These are phyloP conservation scores for Rousettus madagascariensis DNA, from an alignment of 2,797 vertebrate species.

Conservation along the genomic window DNA sequence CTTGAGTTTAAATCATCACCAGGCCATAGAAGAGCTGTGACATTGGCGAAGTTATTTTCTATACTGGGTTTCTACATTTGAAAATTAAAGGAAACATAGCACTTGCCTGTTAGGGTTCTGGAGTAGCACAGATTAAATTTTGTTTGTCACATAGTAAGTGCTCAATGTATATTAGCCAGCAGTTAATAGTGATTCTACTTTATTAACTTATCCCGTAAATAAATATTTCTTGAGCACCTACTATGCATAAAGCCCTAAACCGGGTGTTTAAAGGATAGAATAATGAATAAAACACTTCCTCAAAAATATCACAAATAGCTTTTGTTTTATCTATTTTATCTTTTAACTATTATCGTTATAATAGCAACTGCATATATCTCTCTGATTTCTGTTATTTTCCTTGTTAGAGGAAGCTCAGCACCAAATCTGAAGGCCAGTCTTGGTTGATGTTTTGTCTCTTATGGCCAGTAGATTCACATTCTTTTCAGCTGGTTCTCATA, in stretches of 20 bases:
- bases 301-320: constrained; percentile 3
- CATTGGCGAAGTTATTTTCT: neutral
- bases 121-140: neutral
- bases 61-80: neutral
- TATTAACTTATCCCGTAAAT: neutral
- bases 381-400: neutral
- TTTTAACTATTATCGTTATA: neutral
- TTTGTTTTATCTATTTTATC: neutral
- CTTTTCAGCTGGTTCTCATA: neutral
- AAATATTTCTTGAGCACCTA: neutral
- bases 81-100: neutral
- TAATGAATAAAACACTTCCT: neutral
- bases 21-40: neutral
- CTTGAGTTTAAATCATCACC: neutral
- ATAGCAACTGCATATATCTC: neutral
- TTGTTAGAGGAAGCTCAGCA: neutral
- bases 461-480: too few species aligned
- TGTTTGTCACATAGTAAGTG: neutral
- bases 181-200: neutral
- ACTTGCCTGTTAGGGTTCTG: neutral
- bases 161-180: neutral
- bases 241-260: neutral
- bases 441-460: neutral
- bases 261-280: neutral
- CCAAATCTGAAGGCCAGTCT: neutral